Evolutionary conservation across 1,140 invertebrate genomes (phyloP).

Genomic region (Trinorchestia longiramus): DNA sequence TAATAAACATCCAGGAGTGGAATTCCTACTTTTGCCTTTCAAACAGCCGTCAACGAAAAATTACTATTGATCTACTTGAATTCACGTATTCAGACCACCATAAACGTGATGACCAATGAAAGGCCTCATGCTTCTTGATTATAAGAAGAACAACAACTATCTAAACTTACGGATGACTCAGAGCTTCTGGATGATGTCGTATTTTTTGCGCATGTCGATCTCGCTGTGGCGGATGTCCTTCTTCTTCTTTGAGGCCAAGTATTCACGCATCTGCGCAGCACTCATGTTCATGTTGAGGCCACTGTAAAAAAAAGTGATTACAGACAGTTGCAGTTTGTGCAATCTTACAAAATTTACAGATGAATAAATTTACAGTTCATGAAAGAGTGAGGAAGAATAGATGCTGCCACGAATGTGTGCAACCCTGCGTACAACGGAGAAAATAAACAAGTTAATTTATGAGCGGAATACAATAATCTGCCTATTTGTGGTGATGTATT

Average conservation of each 20-base stretch:
- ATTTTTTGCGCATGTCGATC: constrained; percentile 55
- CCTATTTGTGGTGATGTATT: too few relatives aligned
- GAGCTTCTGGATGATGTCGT: constrained; percentile 54
- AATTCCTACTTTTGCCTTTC: neutral
- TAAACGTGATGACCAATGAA: neutral
- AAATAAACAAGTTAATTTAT: too few relatives aligned
- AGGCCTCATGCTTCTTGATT: neutral
- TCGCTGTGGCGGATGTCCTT: neutral
- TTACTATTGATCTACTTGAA: neutral
- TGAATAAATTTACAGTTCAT: neutral
- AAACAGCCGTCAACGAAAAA: neutral
- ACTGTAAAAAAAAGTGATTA: neutral
- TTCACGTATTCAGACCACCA: neutral
- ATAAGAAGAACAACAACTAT: neutral
- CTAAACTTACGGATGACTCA: neutral
- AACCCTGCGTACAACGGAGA: too few relatives aligned
- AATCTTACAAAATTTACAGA: neutral
- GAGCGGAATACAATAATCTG: too few relatives aligned
- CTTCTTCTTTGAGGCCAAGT: constrained; percentile 40
- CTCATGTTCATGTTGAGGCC: constrained; percentile 58
- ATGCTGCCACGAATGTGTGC: too few relatives aligned
- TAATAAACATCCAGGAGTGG: neutral
- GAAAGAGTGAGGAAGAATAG: too few relatives aligned
- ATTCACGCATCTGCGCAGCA: constrained; percentile 49
- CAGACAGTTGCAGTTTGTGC: neutral